These are phyloP conservation scores for Peucedramus taeniatus DNA, from an alignment of 2,113 vertebrate genomes.

Conservation along the genomic window DNA sequence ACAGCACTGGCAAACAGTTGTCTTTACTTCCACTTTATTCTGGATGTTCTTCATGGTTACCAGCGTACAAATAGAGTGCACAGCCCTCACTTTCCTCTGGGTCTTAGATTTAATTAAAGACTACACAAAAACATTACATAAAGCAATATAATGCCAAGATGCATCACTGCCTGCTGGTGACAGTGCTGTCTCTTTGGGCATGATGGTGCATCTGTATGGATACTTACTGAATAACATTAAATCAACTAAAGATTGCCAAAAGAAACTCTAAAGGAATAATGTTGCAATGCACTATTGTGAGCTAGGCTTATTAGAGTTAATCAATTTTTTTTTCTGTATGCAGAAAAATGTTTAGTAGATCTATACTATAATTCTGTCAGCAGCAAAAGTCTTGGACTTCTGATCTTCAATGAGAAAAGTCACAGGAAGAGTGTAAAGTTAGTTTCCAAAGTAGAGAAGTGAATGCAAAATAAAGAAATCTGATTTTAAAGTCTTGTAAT, in stretches of 20 bases:
- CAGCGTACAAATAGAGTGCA: neutral
- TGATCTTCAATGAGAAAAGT: neutral
- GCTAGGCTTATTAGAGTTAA: neutral
- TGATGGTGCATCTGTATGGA: neutral
- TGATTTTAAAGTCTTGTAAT: neutral
- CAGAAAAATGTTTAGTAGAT: neutral
- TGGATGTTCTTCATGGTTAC: neutral
- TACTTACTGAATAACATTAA: neutral
- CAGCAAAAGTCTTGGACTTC: slow-evolving; percentile 3
- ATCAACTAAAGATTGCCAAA: neutral
- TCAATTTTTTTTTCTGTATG: neutral
- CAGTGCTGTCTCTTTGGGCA: neutral
- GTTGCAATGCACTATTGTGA: neutral
- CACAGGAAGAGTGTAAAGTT: neutral
- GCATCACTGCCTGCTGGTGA: neutral
- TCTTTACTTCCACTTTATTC: neutral
- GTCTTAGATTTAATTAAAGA: neutral
- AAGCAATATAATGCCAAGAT: neutral
- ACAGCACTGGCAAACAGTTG: neutral
- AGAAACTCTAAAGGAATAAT: neutral
- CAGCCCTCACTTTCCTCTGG: neutral
- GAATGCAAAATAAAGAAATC: neutral
- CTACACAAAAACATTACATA: neutral
- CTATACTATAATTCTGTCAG: slow-evolving; percentile 23
- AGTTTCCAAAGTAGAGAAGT: neutral